phyloP scores from a whole-genome alignment of 2,888 invertebrate species.

The Suillia variegata region DNA sequence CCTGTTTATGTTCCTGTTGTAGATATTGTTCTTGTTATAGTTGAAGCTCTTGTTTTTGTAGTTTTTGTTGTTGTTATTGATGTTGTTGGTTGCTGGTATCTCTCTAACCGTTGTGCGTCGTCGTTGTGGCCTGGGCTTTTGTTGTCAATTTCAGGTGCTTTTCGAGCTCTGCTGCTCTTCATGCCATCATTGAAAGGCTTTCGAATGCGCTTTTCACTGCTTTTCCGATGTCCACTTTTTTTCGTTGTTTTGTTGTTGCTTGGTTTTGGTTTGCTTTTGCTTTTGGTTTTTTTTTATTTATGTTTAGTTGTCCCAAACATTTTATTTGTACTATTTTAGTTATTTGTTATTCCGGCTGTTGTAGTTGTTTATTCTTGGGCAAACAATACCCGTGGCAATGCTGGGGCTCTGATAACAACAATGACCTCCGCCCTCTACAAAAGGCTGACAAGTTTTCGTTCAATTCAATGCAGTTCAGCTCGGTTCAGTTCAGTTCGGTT shows the following conservation, averaged over 20 bases:
- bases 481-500: too few relatives aligned
- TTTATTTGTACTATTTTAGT: constrained; percentile 11
- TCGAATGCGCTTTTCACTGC: not conserved
- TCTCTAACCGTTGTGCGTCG: too few relatives aligned
- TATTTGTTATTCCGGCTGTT: constrained; percentile 10
- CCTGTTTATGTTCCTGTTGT: not conserved
- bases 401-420: constrained; percentile 12
- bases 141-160: constrained; percentile 36
- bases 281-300: too few relatives aligned
- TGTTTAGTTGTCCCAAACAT: not conserved
- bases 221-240: not conserved
- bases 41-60: too few relatives aligned
- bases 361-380: constrained; percentile 5
- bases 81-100: too few relatives aligned
- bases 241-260: too few relatives aligned
- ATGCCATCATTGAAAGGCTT: not conserved
- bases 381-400: not conserved
- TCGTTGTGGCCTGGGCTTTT: constrained; percentile 22
- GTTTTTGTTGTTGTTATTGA: too few relatives aligned
- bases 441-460: constrained; percentile 16
- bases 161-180: not conserved
- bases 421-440: constrained; percentile 15
- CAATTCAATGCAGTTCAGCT: too few relatives aligned
- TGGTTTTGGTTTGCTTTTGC: too few relatives aligned
- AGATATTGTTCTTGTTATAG: too few relatives aligned